phyloP scores from a whole-genome alignment of 2,113 vertebrate species.

The Chlorodrepanis virens region DNA sequence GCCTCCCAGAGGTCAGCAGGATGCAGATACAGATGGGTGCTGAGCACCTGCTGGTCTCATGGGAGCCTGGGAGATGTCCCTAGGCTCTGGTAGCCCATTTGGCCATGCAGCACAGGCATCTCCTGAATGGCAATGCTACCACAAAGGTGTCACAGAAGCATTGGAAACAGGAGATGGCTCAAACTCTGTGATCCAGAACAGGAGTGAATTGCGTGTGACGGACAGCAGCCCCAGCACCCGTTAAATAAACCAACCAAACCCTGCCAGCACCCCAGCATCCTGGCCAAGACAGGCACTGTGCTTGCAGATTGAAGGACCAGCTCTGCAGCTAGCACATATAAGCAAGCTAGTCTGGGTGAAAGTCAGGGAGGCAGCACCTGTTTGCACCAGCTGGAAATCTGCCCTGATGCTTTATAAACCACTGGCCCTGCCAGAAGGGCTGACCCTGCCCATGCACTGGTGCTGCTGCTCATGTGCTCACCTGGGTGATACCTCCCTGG shows the following conservation, averaged over 20 bases:
- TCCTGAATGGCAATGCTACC: neutral
- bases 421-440: neutral
- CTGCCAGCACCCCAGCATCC: neutral
- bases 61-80: neutral
- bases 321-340: neutral
- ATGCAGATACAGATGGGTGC: neutral
- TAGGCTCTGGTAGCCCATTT: neutral
- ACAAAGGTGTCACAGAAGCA: neutral
- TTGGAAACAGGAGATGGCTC: neutral
- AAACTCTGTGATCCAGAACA: neutral
- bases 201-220: neutral
- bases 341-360: neutral
- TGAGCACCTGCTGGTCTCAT: neutral
- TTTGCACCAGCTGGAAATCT: neutral
- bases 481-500: neutral
- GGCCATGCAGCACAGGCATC: neutral
- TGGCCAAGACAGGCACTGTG: neutral
- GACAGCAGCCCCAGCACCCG: neutral
- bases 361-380: neutral
- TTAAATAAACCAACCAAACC: neutral
- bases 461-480: neutral
- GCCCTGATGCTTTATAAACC: neutral
- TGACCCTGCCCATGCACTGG: fast-evolving
- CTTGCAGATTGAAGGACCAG: neutral
- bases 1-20: neutral